Evolutionary conservation across 2,113 vertebrate genomes (phyloP), one percentile per base, ranked within the genome.

Genomic region (Pseudopodoces humilis): DNA sequence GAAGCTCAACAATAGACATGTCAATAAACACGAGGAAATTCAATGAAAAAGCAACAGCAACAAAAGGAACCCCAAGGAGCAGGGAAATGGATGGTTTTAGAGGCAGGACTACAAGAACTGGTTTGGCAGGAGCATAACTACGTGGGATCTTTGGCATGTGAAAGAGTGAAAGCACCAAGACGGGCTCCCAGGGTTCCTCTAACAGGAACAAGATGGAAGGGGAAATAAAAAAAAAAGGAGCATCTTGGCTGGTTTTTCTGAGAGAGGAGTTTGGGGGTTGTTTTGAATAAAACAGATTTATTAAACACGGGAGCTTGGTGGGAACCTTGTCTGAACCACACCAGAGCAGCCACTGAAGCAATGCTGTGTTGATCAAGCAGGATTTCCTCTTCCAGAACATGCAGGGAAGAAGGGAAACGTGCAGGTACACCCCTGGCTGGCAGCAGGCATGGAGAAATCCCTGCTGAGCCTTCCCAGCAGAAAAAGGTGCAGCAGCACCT

Each of bases 41-140:
- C 94, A 92, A 75, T 84, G 82, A 88, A 94, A 95, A 94, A 93
- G 94, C 92, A 95, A 88, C 88, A 82, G 88, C 90, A 96, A 96
- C 93, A 97, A 95, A 96, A 96, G 93, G 90, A 96, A 96, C 93
- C 94, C 93, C 88, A 15, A 96, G 94, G 94, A 96, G 94, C 76
- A 24, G 94, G 94, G 96, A 97, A 97, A 94, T 90, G 90, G 90
- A 95, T 95, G 95, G 89, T 82, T 96, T 96, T 22, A 88, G 92
- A 96, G 94, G 96, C 92, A 89, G 76, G 91, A 19, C 81, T 89
- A 0, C 27, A 87, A 94, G 96, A 87, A 88, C 90, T 92, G 95
- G 88, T 86, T 94, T 97, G 94, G 95, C 93, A 94, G 83, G 76
- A 92, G 64, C 1, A 1, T 17, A 72, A 58, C 93, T n/a, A 78